Evolutionary conservation across 2,797 vertebrate genomes (phyloP), one percentile per base, ranked within the genome.

Genomic region (Sebastes minor): DNA sequence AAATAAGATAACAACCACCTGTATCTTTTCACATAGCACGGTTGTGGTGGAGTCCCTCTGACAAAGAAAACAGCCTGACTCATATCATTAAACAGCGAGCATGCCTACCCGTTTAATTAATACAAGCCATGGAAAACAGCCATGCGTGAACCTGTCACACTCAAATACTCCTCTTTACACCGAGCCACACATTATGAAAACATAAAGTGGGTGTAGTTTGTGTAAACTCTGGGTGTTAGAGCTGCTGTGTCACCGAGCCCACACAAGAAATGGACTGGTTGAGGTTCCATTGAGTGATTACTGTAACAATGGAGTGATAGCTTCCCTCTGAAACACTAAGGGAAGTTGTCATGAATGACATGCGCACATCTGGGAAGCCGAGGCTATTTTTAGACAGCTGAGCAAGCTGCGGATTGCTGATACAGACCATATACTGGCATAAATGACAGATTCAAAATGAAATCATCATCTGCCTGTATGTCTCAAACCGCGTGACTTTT

Each of bases 161-260:
- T 80, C 72, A 85, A 87, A 87, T 66, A 70, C 30, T 57, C 27
- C 35, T 76, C 72, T 65, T 71, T 35, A 72, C 14, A 71, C 27
- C 5, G 23, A 60, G 6, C 63, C 82, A 85, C 74, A 61, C 66
- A 57, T 42, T 74, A 14, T 82, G 77, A 88, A 81, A 89, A 81
- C 63, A 76, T 27, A 10, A 28, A 18, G 91, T 87, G 85, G 89
- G 86, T 9, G 87, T 75, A 77, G 55, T 84, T 64, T 71, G 73
- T 74, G 22, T 78, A 42, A 78, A 71, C 42, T 72, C 28, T 76
- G 76, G 66, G 79, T 16, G 72, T 67, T 67, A 78, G 28, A 61
- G 61, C 32, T 86, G 86, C 84, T 86, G 76, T 84, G 88, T 89
- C 91, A 91, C 52, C 10, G 25, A 56, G 35, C 82, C 84, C 71